Conservation (phyloP, 2,113 vertebrate species). For the Argyrosomus japonicus region DNA sequence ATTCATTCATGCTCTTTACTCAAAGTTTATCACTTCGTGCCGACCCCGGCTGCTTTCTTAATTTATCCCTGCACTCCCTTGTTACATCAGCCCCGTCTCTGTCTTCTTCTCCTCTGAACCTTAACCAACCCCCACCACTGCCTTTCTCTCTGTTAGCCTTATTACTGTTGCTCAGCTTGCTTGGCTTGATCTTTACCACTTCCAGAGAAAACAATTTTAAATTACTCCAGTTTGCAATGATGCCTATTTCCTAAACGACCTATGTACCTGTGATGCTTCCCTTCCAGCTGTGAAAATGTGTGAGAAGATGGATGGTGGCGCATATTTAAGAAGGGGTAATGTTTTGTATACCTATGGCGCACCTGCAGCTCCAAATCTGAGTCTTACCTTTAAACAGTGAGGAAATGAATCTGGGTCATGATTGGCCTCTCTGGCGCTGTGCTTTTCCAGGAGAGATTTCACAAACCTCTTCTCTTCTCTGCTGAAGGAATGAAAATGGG, state of each 20-base stretch:
- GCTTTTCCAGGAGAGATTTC: constrained; percentile 63
- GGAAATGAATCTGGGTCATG: constrained; percentile 72
- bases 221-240: constrained; percentile 6
- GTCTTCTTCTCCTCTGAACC: constrained; percentile 20
- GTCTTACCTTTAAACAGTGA: constrained; percentile 48
- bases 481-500: constrained; percentile 69
- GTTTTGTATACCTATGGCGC: constrained; percentile 39
- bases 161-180: constrained; percentile 20
- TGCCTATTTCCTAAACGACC: constrained; percentile 27
- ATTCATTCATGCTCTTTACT: not conserved
- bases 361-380: constrained; percentile 48
- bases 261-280: not conserved
- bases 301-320: not conserved
- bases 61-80: constrained; percentile 13
- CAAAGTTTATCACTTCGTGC: not conserved
- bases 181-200: constrained; percentile 7
- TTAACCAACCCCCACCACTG: not conserved
- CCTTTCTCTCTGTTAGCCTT: constrained; percentile 1
- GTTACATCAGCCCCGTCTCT: not conserved
- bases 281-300: constrained; percentile 11
- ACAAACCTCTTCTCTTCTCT: constrained; percentile 46
- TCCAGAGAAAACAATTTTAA: constrained; percentile 36
- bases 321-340: constrained; percentile 34
- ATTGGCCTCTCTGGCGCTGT: constrained; percentile 53
- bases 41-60: not conserved